Conservation (phyloP, 1,140 invertebrate species). For the Halictus rubicundus region DNA sequence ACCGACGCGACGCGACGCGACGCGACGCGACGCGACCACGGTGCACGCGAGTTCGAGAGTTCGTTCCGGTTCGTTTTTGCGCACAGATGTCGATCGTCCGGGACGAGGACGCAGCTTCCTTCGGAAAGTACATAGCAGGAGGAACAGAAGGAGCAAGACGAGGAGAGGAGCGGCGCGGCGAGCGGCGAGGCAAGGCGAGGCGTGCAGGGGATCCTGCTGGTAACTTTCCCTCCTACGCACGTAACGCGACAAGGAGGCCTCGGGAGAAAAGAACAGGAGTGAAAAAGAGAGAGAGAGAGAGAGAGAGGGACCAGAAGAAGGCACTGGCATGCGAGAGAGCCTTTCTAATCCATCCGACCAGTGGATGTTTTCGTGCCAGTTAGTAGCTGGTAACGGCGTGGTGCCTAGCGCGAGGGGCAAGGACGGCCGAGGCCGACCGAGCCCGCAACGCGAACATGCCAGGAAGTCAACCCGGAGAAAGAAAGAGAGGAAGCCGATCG, state of each 20-base stretch:
- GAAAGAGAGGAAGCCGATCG: conserved; percentile 39
- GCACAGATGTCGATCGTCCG: conserved; percentile 50
- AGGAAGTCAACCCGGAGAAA: conserved; percentile 52
- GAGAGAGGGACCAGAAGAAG: not conserved
- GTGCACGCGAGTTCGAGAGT: not conserved
- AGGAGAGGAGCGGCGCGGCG: not conserved
- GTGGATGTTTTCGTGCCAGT: conserved; percentile 74
- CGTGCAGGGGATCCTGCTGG: conserved; percentile 11
- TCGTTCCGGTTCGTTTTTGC: conserved; percentile 34
- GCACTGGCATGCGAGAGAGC: conserved; percentile 63
- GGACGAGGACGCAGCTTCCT: conserved; percentile 48
- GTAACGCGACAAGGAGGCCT: conserved; percentile 41
- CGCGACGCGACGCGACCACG: no score
- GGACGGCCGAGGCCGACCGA: conserved; percentile 78
- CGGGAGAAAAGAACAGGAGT: not conserved
- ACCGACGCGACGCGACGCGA: no score
- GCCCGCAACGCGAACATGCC: conserved; percentile 29
- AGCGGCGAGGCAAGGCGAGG: not conserved
- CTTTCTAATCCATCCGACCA: conserved; percentile 73
- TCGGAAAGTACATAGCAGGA: conserved; percentile 5
- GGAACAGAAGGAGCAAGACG: not conserved
- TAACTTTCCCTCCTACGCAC: conserved; percentile 77
- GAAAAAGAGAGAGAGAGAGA: no score
- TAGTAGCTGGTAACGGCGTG: conserved; percentile 72
- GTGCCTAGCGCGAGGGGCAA: conserved; percentile 77